Conservation (phyloP, 2,797 vertebrate genomes). For the Aldrovandia affinis region DNA sequence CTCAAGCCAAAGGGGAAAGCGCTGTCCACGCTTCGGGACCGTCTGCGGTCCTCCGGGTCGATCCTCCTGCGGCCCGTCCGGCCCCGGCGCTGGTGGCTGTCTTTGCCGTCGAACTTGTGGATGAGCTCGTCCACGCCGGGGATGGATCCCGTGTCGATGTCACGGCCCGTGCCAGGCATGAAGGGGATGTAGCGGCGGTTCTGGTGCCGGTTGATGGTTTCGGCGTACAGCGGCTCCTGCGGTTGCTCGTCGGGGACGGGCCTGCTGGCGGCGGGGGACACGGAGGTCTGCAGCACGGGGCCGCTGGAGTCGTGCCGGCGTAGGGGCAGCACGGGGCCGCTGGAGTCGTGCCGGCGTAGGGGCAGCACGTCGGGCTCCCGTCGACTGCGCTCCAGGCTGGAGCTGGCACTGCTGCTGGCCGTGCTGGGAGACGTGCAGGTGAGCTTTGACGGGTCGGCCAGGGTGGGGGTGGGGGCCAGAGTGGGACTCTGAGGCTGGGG, state of each 20-base stretch:
- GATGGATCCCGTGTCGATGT: constrained; percentile 83
- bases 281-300: constrained; percentile 58
- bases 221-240: constrained; percentile 75
- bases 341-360: constrained; percentile 73
- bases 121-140: constrained; percentile 86
- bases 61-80: constrained; percentile 80
- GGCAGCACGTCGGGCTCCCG: constrained; percentile 74
- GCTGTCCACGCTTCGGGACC: constrained; percentile 87
- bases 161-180: constrained; percentile 74
- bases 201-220: constrained; percentile 78
- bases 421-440: constrained; percentile 46
- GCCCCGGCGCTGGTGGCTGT: constrained; percentile 76
- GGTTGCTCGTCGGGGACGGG: constrained; percentile 62
- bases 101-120: constrained; percentile 81
- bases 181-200: constrained; percentile 82
- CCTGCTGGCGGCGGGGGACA: constrained; percentile 62
- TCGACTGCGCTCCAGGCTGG: constrained; percentile 55
- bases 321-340: constrained; percentile 73
- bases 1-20: constrained; percentile 74
- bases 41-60: constrained; percentile 78
- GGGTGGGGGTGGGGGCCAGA: constrained; percentile 34
- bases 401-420: constrained; percentile 41
- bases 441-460: constrained; percentile 36
- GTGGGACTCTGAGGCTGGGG: constrained; percentile 43
- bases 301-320: constrained; percentile 72